Percentiles rank a stretch among this genome's conserved stretches.
Conservation (phyloP, 2,797 vertebrate species). For the Malurus leucopterus region DNA sequence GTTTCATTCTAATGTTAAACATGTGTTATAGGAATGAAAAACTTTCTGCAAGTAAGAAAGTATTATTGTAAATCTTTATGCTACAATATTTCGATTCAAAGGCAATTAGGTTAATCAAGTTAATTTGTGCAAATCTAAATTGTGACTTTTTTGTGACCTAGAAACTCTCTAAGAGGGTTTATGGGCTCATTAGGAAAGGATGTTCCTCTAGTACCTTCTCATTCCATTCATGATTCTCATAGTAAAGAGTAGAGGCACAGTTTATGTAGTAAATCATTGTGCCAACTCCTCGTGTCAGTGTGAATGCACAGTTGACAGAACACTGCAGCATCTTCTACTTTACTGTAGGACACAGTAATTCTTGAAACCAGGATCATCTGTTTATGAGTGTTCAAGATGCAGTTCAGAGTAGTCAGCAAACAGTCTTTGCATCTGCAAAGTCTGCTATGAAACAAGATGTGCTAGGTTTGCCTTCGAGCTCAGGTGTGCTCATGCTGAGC, state of each 20-base stretch:
- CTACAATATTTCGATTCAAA: not conserved
- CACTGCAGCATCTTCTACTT: not conserved
- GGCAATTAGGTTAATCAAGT: not conserved
- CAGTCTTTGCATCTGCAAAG: not conserved
- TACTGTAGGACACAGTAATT: not conserved
- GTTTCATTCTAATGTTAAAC: not conserved
- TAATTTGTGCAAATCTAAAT: not conserved
- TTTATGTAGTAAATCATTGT: not conserved
- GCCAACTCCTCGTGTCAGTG: fast-evolving
- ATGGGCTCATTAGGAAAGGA: not conserved
- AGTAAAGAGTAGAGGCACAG: not conserved
- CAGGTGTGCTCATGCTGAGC: not conserved
- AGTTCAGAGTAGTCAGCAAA: not conserved
- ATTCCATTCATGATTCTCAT: not conserved
- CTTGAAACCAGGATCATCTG: not conserved
- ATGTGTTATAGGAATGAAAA: not conserved
- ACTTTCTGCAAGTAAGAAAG: not conserved
- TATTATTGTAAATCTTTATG: not conserved
- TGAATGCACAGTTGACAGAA: not conserved
- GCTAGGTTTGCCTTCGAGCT: not conserved
- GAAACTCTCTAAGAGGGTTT: not conserved
- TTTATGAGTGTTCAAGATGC: not conserved
- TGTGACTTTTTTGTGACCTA: not conserved
- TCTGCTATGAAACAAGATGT: not conserved
- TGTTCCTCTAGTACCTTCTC: not conserved